A percentile compares a stretch with the other conserved stretches of the same genome.
These are phyloP conservation scores for Phrynocephalus versicolor DNA, from an alignment of 2,113 vertebrate species.

Conservation along the genomic window DNA sequence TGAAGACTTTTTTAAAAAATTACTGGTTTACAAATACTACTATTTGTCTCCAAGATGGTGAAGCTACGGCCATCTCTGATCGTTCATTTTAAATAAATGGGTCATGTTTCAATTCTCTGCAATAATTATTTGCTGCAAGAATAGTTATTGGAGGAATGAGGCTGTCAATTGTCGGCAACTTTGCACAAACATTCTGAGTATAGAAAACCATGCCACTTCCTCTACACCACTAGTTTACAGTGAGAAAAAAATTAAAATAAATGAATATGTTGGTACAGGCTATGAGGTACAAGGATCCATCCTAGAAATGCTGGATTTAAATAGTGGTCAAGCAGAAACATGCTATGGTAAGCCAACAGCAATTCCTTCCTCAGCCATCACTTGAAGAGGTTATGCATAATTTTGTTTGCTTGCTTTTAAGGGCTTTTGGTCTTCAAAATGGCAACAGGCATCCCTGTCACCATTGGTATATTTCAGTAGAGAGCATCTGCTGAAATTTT, in stretches of 20 bases:
- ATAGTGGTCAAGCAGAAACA: constrained; percentile 63
- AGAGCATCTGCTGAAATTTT: constrained; percentile 34
- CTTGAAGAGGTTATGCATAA: constrained; percentile 32
- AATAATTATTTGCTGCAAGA: background rate
- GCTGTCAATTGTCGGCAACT: background rate
- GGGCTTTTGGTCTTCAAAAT: constrained; percentile 3
- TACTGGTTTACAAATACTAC: background rate
- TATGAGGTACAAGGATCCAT: constrained; percentile 48
- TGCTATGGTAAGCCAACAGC: constrained; percentile 64
- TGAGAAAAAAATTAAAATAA: background rate
- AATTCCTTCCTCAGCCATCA: constrained; percentile 58
- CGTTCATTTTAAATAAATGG: background rate
- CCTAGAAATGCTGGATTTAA: constrained; percentile 63
- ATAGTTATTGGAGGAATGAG: background rate
- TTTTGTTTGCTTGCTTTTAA: constrained; percentile 22
- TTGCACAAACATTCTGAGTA: background rate
- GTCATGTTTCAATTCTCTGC: background rate
- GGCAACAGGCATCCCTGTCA: constrained; percentile 15
- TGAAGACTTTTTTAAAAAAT: background rate
- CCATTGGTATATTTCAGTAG: constrained; percentile 31
- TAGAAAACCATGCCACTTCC: background rate
- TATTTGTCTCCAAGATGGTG: background rate
- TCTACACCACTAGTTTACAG: background rate
- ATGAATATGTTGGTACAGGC: constrained; percentile 31
- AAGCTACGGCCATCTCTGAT: too few species aligned